phyloP scores from a whole-genome alignment of 2,888 invertebrate genomes.

The Coelopa pilipes region DNA sequence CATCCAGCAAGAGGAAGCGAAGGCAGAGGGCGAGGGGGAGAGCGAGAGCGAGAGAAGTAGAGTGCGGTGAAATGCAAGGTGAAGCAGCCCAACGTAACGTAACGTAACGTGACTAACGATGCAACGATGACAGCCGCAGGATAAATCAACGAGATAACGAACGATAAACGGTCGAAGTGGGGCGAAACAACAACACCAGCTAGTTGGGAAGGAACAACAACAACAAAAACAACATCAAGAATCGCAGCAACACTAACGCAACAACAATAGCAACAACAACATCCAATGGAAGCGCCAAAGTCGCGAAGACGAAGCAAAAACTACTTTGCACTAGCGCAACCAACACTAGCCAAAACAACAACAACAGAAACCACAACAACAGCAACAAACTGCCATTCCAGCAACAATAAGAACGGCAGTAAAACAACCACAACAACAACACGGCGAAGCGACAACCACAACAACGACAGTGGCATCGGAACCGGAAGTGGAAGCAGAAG shows the following conservation, averaged over 20 bases:
- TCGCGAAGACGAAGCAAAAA: not conserved
- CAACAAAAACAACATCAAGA: constrained; percentile 17
- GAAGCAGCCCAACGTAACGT: not conserved
- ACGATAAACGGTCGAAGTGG: constrained; percentile 38
- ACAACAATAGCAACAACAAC: not conserved
- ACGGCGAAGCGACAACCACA: too few relatives aligned
- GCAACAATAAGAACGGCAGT: too few relatives aligned
- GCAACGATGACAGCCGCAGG: constrained; percentile 51
- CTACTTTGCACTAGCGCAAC: not conserved
- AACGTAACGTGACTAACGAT: constrained; percentile 49
- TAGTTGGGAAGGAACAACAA: not conserved
- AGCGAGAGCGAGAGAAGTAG: too few relatives aligned
- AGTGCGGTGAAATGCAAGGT: too few relatives aligned
- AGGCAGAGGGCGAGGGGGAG: too few relatives aligned
- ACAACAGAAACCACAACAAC: not conserved
- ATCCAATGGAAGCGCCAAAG: not conserved
- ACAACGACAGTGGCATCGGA: not conserved
- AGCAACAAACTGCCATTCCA: too few relatives aligned
- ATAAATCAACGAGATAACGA: constrained; percentile 51
- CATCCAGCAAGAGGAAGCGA: too few relatives aligned
- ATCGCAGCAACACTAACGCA: not conserved
- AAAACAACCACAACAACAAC: too few relatives aligned
- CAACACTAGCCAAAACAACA: too few relatives aligned
- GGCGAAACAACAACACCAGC: not conserved
- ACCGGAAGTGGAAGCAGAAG: not conserved